Percentiles rank a stretch among this genome's conserved stretches.
Conservation (phyloP, 1,140 invertebrate genomes). For the Atta texana region DNA sequence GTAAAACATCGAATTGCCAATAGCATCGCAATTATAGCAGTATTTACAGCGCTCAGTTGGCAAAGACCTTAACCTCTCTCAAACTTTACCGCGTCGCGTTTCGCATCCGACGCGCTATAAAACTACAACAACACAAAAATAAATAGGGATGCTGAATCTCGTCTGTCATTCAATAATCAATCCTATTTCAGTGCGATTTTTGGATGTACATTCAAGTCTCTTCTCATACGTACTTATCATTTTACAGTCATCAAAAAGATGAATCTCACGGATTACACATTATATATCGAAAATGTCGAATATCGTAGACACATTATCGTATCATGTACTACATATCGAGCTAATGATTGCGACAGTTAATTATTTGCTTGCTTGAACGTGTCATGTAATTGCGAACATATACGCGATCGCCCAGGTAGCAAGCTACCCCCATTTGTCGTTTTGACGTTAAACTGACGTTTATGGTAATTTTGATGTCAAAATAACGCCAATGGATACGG, state of each 20-base stretch:
- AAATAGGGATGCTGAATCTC: neutral
- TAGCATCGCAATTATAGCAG: neutral
- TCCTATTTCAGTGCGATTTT: neutral
- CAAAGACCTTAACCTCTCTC: neutral
- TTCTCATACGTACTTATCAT: neutral
- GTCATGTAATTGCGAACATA: neutral
- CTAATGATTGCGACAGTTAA: neutral
- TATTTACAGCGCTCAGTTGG: neutral
- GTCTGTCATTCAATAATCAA: too few species aligned
- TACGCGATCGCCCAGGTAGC: too few species aligned
- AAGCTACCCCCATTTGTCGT: too few species aligned
- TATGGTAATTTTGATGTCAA: too few species aligned
- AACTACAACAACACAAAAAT: neutral
- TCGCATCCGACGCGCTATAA: neutral
- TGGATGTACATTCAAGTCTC: neutral
- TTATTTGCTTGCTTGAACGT: neutral
- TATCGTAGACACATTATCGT: neutral
- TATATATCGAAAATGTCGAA: neutral
- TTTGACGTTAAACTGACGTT: too few species aligned
- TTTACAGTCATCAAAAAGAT: neutral
- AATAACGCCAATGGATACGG: too few species aligned
- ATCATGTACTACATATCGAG: neutral
- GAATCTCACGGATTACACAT: neutral
- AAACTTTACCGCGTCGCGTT: neutral
- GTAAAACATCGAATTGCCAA: neutral